Conservation (phyloP, 2,797 vertebrate species). For the Sparus aurata region DNA sequence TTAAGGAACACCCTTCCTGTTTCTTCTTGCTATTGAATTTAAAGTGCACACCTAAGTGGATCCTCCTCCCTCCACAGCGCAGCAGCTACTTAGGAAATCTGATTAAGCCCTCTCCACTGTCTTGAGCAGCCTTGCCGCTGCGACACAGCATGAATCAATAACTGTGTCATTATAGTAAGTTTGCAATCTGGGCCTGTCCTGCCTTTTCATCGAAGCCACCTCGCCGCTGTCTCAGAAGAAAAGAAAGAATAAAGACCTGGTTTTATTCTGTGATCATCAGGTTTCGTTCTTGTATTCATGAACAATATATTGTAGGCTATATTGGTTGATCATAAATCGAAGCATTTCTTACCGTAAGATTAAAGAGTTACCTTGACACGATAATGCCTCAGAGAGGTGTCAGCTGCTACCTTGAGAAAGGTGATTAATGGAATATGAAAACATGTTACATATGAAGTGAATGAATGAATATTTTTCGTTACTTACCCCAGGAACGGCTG, state of each 20-base stretch:
- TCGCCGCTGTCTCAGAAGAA: not conserved
- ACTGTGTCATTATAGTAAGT: slow-evolving; percentile 35
- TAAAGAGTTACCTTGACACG: not conserved
- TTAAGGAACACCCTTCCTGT: not conserved
- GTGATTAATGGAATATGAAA: not conserved
- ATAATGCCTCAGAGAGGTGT: not conserved
- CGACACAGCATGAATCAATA: slow-evolving; percentile 51
- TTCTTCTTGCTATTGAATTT: slow-evolving; percentile 31
- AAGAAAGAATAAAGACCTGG: not conserved
- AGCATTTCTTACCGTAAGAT: not conserved
- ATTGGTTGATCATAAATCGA: not conserved
- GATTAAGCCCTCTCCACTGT: slow-evolving; percentile 45
- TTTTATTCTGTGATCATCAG: slow-evolving; percentile 11
- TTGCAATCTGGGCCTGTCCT: slow-evolving; percentile 21
- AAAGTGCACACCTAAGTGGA: slow-evolving; percentile 27
- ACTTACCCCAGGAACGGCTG: not conserved
- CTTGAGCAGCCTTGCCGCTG: slow-evolving; percentile 39
- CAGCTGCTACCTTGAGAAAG: not conserved
- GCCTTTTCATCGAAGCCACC: slow-evolving; percentile 23
- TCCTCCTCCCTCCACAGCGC: slow-evolving; percentile 15
- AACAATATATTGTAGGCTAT: not conserved
- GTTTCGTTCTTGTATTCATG: slow-evolving; percentile 1
- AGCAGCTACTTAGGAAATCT: slow-evolving; percentile 43
- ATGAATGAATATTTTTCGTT: not conserved
- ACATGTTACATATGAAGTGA: not conserved